phyloP scores from a whole-genome alignment of 2,888 invertebrate genomes.

The Aproaerema taeniolella region DNA sequence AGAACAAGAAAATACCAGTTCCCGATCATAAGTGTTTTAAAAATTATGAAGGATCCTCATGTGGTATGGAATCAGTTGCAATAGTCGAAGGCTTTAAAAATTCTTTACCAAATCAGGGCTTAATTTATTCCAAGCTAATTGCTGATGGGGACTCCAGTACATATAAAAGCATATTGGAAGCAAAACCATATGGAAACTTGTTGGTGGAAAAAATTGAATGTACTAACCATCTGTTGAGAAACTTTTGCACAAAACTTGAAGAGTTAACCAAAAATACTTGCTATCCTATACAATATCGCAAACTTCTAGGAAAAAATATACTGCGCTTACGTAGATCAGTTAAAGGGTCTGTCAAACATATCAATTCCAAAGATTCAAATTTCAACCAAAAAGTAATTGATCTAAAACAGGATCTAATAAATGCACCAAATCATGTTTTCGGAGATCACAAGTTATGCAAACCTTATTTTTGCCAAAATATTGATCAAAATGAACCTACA shows the following conservation, averaged over 20 bases:
- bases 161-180: slow-evolving; percentile 13
- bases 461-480: too few species aligned
- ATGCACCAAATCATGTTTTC: slow-evolving; percentile 2
- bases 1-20: slow-evolving; percentile 9
- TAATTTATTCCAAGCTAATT: slow-evolving; percentile 17
- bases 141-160: slow-evolving; percentile 17
- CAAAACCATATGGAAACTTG: slow-evolving; percentile 11
- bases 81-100: slow-evolving; percentile 13
- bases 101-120: slow-evolving; percentile 7
- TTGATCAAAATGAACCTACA: too few species aligned
- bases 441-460: too few species aligned
- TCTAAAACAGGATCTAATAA: slow-evolving; percentile 2
- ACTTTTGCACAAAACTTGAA: slow-evolving; percentile 5
- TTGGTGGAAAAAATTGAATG: slow-evolving; percentile 11
- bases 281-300: neutral
- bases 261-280: slow-evolving; percentile 1
- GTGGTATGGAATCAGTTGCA: slow-evolving; percentile 10
- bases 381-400: neutral
- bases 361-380: neutral
- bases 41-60: slow-evolving; percentile 16
- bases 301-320: neutral
- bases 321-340: neutral
- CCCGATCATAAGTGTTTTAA: slow-evolving; percentile 16
- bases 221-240: slow-evolving; percentile 6
- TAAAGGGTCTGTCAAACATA: neutral